A percentile compares a stretch with the other conserved stretches of the same genome.
These are phyloP conservation scores for Anser brachyrhynchus DNA, from an alignment of 2,113 vertebrate species.

Conservation along the genomic window DNA sequence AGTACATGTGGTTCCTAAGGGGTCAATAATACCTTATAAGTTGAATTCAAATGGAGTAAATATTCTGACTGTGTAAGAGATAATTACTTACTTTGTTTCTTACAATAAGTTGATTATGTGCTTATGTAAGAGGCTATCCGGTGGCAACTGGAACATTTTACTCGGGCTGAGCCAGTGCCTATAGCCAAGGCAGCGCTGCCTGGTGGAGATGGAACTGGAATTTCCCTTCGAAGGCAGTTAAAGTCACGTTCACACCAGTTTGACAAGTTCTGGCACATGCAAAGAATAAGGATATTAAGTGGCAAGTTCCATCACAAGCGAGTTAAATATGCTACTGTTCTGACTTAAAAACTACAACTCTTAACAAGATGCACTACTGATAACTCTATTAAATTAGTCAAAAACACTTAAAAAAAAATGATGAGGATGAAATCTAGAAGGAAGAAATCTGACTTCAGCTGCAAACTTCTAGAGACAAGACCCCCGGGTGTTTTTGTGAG, in stretches of 20 bases:
- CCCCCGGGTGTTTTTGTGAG: neutral
- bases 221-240: neutral
- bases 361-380: neutral
- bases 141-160: neutral
- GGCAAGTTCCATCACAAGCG: neutral
- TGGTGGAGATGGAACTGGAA: neutral
- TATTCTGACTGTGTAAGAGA: neutral
- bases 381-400: neutral
- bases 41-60: neutral
- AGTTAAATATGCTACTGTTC: neutral
- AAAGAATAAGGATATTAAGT: neutral
- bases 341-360: neutral
- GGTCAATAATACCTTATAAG: neutral
- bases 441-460: neutral
- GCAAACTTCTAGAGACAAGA: neutral
- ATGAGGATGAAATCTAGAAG: neutral
- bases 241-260: neutral
- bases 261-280: rapidly evolving
- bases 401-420: neutral
- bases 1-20: neutral
- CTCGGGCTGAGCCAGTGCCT: neutral
- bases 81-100: conserved; percentile 22
- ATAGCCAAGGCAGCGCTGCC: neutral
- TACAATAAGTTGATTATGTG: conserved; percentile 48
- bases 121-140: conserved; percentile 1